Evolutionary conservation across 2,797 vertebrate species (phyloP).

Genomic region (Hippoglossus hippoglossus): DNA sequence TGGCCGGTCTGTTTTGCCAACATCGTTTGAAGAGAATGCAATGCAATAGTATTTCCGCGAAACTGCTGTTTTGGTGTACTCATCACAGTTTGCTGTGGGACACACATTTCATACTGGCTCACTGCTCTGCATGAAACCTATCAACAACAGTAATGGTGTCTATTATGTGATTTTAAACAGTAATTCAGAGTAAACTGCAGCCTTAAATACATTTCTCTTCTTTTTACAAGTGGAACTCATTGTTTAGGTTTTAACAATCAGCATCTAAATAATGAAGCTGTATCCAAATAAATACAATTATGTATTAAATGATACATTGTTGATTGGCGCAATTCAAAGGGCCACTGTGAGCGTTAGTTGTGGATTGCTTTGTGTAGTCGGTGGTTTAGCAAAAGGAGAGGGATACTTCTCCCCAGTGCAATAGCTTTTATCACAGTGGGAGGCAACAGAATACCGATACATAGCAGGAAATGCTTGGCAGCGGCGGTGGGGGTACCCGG

Average conservation of each 20-base stretch:
- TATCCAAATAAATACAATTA: conserved; percentile 17
- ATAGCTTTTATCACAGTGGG: conserved; percentile 77
- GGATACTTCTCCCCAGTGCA: conserved; percentile 58
- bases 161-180: conserved; percentile 38
- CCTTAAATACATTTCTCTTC: conserved; percentile 1
- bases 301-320: conserved; percentile 18
- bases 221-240: not conserved
- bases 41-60: conserved; percentile 35
- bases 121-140: conserved; percentile 16
- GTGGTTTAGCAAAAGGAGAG: conserved; percentile 59
- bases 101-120: conserved; percentile 21
- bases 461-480: conserved; percentile 63
- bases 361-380: conserved; percentile 46
- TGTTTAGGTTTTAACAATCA: conserved; percentile 2
- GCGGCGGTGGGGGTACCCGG: conserved; percentile 21
- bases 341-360: not conserved
- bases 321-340: conserved; percentile 17
- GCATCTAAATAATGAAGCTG: not conserved
- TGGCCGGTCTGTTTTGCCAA: conserved; percentile 65
- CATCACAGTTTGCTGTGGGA: conserved; percentile 31
- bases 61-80: conserved; percentile 44
- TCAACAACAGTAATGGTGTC: conserved; percentile 24
- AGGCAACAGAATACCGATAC: conserved; percentile 65
- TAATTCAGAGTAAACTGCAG: not conserved
- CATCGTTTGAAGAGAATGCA: conserved; percentile 44